Evolutionary conservation across 2,113 vertebrate species (phyloP), one percentile per base, ranked within the genome.

Genomic region (Vulpes ferrilata): DNA sequence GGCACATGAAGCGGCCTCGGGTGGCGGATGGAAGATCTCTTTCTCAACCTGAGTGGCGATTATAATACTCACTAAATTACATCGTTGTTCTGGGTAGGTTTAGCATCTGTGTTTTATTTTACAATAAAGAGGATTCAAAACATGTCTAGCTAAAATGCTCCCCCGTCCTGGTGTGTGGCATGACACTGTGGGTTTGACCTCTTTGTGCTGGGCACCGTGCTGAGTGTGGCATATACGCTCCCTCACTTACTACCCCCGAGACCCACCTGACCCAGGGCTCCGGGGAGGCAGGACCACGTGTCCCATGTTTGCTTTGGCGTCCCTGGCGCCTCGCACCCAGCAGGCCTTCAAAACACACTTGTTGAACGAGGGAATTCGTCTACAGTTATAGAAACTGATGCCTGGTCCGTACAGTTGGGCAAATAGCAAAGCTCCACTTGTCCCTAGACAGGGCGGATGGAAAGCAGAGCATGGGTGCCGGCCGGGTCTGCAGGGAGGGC

Each of bases 161-260:
- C 43, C 43, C 13, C 25, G 7, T 27, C 13, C 53, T 35, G 0
- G 0, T 30, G 67, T 0, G 0, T 30, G 2, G 0, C 13, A 0
- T 7, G 48, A 7, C 17, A n/a, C 0, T 15, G 43, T 1, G 27
- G 87, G 38, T 20, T 35, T 4, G 38, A 55, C 43, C 11, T 12
- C 16, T 84, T 12, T 1, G 25, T 51, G 53, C 67, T 11, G 23
- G 55, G 48, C 5, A 0, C 32, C 2, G 1, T 25, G 73, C 16
- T 43, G 19, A 3, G 65, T 8, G 8, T 62, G 48, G 25, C 51
- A 0, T 12, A 0, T 2, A 0, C 0, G 0, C 3, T 5, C 35
- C 19, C 15, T 32, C 15, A 3, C 13, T 15, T 7, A 2, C 3
- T 32, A 3, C 13, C 43, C 35, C 43, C 7, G 16, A 2, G 2